Evolutionary conservation across 2,797 vertebrate genomes (phyloP).

Genomic region (Notoglanidium macrostoma): DNA sequence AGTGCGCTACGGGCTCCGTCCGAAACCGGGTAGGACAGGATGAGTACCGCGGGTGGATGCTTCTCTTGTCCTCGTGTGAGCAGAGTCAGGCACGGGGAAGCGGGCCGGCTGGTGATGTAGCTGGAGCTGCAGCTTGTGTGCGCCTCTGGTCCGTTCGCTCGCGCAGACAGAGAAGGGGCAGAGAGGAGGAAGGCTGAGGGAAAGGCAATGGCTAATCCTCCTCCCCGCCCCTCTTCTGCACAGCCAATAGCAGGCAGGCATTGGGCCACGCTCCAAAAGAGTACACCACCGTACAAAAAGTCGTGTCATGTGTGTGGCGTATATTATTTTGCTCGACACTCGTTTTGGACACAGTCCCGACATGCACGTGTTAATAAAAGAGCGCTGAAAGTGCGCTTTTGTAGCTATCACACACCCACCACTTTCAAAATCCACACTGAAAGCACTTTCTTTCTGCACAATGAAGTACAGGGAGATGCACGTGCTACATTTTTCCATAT

Average conservation of each 20-base stretch:
- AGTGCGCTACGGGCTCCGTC: conserved; percentile 20
- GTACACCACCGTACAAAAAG: neutral
- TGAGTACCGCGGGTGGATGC: neutral
- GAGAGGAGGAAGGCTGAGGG: conserved; percentile 19
- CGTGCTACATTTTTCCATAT: neutral
- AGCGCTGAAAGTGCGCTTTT: conserved; percentile 72
- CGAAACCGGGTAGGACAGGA: neutral
- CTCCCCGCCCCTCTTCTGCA: conserved; percentile 49
- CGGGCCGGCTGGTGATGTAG: neutral
- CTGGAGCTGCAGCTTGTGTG: conserved; percentile 61
- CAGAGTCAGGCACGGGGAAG: neutral
- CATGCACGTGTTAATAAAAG: conserved; percentile 76
- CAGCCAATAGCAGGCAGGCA: conserved; percentile 64
- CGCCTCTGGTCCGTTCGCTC: conserved; percentile 69
- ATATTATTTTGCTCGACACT: neutral
- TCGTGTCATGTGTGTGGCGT: neutral
- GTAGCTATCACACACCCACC: conserved; percentile 11
- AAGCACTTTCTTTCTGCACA: conserved; percentile 12
- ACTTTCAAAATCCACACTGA: neutral
- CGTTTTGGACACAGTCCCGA: conserved; percentile 39
- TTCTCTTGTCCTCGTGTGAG: neutral
- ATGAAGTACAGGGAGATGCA: neutral
- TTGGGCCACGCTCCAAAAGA: neutral
- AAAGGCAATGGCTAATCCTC: conserved; percentile 61
- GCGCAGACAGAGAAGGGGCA: conserved; percentile 55